phyloP scores from a whole-genome alignment of 2,888 invertebrate species.

The Dolichomitus sp. region DNA sequence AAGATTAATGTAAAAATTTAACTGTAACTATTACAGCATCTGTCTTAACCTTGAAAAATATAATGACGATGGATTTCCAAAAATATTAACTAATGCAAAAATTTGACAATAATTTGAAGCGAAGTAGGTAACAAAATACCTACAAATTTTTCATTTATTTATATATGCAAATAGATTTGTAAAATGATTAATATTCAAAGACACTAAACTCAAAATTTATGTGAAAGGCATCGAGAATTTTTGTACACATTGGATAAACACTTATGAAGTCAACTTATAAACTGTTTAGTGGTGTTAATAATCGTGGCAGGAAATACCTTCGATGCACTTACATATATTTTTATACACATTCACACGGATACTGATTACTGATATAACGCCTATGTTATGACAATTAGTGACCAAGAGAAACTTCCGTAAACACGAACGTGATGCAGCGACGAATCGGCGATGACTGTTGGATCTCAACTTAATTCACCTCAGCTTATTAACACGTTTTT shows the following conservation, averaged over 20 bases:
- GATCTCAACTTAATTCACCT: neutral
- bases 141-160: no score
- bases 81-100: no score
- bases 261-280: neutral
- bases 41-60: no score
- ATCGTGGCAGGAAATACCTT: neutral
- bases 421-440: neutral
- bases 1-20: no score
- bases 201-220: no score
- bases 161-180: no score
- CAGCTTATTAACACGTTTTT: neutral
- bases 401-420: neutral
- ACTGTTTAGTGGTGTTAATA: neutral
- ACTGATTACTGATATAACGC: neutral
- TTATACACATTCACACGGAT: neutral
- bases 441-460: neutral
- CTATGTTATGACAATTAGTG: neutral
- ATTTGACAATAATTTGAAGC: no score
- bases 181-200: no score
- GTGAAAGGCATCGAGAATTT: no score
- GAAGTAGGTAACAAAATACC: no score
- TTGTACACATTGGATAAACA: neutral
- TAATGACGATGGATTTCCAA: no score
- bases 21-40: no score
- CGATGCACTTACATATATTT: neutral